Percentiles rank a stretch among this genome's conserved stretches.
These are phyloP conservation scores for Heteractis magnifica DNA, from an alignment of 92 coral and sea anemone species.

Conservation along the genomic window DNA sequence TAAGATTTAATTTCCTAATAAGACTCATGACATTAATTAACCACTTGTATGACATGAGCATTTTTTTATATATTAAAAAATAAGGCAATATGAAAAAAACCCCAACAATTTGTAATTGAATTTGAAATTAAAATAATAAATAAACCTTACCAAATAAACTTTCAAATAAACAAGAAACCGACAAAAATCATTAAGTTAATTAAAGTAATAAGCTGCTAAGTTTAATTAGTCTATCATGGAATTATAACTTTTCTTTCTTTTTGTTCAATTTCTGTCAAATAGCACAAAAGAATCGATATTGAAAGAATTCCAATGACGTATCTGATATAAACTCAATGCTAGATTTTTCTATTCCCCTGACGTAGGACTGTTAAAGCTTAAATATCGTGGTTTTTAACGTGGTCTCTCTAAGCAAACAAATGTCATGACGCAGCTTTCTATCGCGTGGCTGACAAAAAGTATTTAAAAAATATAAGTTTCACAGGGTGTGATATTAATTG, in stretches of 20 bases:
- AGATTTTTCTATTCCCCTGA: background rate
- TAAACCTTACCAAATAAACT: too few relatives aligned
- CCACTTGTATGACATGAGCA: too few relatives aligned
- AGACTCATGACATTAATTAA: too few relatives aligned
- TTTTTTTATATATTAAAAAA: too few relatives aligned
- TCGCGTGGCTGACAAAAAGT: background rate
- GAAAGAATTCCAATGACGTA: background rate
- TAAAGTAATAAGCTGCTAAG: background rate
- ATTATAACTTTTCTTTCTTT: background rate
- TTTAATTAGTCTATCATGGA: too few relatives aligned
- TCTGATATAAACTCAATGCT: background rate
- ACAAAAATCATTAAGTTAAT: too few relatives aligned
- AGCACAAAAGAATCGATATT: background rate
- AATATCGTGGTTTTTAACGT: background rate
- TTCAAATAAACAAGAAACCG: too few relatives aligned
- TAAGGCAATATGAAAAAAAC: too few relatives aligned
- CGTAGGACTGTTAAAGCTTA: background rate
- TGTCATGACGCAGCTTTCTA: background rate
- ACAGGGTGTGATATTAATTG: constrained; percentile 1
- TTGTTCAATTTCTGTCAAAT: background rate
- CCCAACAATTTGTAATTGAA: too few relatives aligned
- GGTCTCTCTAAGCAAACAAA: background rate
- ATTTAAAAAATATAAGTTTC: background rate
- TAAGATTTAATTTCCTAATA: too few relatives aligned
- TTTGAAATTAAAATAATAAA: too few relatives aligned